phyloP scores from a whole-genome alignment of 2,113 vertebrate genomes.

The Fulmarus glacialis region DNA sequence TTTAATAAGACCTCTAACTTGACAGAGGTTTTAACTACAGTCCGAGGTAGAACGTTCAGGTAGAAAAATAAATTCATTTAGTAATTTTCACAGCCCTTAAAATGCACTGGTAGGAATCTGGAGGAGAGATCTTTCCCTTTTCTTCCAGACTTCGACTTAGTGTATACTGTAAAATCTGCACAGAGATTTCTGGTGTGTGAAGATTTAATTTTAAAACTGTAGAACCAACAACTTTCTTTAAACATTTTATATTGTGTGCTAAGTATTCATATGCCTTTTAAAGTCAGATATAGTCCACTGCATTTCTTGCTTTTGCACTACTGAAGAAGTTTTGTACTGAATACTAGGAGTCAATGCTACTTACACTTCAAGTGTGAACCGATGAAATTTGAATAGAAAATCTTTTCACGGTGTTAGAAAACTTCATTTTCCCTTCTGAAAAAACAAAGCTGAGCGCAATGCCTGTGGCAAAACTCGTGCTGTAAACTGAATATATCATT shows the following conservation, averaged over 20 bases:
- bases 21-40: conserved; percentile 25
- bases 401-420: conserved; percentile 68
- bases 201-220: conserved; percentile 60
- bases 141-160: not conserved
- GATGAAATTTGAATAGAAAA: conserved; percentile 66
- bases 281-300: conserved; percentile 66
- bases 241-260: conserved; percentile 71
- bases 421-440: conserved; percentile 43
- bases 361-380: conserved; percentile 69
- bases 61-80: conserved; percentile 23
- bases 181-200: conserved; percentile 67
- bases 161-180: conserved; percentile 52
- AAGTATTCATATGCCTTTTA: conserved; percentile 59
- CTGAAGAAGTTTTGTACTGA: conserved; percentile 73
- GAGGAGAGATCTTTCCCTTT: not conserved
- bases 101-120: conserved; percentile 34
- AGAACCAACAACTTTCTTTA: conserved; percentile 53
- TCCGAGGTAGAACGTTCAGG: not conserved
- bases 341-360: conserved; percentile 66
- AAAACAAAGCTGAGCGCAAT: conserved; percentile 59
- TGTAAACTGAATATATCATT: conserved; percentile 69
- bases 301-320: conserved; percentile 74
- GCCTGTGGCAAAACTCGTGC: conserved; percentile 68
- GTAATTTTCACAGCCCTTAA: conserved; percentile 48
- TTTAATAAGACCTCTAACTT: conserved; percentile 53